Conservation (phyloP, 2,888 invertebrate species). For the Cybosia mesomella region DNA sequence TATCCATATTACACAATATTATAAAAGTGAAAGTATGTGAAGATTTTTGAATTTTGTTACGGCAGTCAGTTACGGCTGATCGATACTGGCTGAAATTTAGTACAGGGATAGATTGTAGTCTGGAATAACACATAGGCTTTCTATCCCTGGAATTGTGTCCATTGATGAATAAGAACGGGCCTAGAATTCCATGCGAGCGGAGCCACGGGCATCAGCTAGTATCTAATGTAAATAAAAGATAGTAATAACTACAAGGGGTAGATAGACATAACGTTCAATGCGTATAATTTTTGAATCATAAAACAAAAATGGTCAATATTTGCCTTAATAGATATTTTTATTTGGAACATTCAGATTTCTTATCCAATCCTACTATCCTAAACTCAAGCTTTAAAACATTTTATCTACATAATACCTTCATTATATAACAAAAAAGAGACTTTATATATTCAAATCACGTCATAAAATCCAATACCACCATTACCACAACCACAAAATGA, state of each 20-base stretch:
- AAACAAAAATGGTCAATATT: neutral
- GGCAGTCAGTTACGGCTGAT: too few species aligned
- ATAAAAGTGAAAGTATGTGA: too few species aligned
- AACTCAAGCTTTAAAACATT: neutral
- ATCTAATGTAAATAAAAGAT: neutral
- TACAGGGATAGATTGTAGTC: too few species aligned
- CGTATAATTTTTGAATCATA: neutral
- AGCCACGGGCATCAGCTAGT: too few species aligned
- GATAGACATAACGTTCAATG: neutral
- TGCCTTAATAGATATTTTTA: neutral
- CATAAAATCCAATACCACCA: slow-evolving; percentile 38
- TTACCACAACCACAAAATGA: slow-evolving; percentile 22
- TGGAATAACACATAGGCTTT: too few species aligned
- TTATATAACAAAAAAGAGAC: slow-evolving; percentile 15
- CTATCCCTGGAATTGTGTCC: too few species aligned
- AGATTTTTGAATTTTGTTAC: too few species aligned
- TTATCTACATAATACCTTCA: slow-evolving; percentile 10
- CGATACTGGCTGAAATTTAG: too few species aligned
- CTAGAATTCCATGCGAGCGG: neutral
- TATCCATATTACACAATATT: too few species aligned
- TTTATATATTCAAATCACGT: slow-evolving; percentile 27
- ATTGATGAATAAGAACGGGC: too few species aligned
- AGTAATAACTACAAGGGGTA: neutral
- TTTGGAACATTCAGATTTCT: neutral
- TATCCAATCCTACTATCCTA: neutral